phyloP scores from a whole-genome alignment of 2,888 invertebrate genomes.

The Drosophila flavopinicola region DNA sequence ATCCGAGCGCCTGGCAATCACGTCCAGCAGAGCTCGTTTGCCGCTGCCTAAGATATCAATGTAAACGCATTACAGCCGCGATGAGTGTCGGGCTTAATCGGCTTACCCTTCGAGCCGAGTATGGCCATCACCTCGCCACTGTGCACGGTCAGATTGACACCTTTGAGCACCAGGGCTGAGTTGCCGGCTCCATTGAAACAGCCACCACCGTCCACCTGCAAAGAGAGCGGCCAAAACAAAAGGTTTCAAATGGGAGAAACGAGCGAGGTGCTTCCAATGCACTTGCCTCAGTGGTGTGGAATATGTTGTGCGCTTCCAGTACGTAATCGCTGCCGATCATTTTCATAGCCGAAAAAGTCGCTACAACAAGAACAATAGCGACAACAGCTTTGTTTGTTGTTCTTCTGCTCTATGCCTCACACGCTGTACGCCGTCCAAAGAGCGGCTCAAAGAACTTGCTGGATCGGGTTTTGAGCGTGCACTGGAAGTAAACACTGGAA shows the following conservation, averaged over 20 bases:
- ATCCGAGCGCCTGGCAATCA: slow-evolving; percentile 92
- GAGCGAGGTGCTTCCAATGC: slow-evolving; percentile 23
- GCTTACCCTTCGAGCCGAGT: slow-evolving; percentile 93
- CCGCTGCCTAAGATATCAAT: slow-evolving; percentile 90
- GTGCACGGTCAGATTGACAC: slow-evolving; percentile 95
- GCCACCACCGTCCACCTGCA: slow-evolving; percentile 91
- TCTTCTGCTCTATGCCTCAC: slow-evolving; percentile 48
- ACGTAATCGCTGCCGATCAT: slow-evolving; percentile 94
- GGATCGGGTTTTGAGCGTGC: neutral
- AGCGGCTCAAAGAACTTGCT: slow-evolving; percentile 56
- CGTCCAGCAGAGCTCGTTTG: slow-evolving; percentile 96
- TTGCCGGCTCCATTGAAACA: slow-evolving; percentile 91
- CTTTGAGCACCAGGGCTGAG: slow-evolving; percentile 94
- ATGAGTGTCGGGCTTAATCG: neutral
- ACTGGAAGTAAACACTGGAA: slow-evolving; percentile 38
- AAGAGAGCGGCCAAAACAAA: slow-evolving; percentile 34
- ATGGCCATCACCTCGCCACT: slow-evolving; percentile 97
- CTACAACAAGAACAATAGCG: slow-evolving; percentile 5
- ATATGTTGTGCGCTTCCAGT: slow-evolving; percentile 94
- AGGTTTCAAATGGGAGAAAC: slow-evolving; percentile 44
- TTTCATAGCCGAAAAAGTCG: slow-evolving; percentile 78
- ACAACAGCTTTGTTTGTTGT: slow-evolving; percentile 54
- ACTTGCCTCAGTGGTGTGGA: slow-evolving; percentile 93
- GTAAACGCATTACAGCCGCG: neutral
- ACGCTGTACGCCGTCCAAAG: slow-evolving; percentile 55